Base-by-base conservation (phyloP, 1,140 invertebrate genomes). In the Goniozus legneri region DNA sequence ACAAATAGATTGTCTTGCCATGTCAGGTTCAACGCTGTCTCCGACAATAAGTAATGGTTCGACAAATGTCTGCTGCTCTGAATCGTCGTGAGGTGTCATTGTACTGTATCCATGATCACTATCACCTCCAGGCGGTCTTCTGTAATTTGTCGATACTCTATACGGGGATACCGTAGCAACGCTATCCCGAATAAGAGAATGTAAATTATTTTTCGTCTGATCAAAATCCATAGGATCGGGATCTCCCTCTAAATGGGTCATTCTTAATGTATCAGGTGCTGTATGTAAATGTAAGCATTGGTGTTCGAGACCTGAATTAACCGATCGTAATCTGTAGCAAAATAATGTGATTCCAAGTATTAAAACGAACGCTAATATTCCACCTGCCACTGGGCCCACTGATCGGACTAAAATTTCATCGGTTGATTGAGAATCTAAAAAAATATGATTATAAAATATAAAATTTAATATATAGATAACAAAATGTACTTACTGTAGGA, bases 21-120 rank as follows among this genome's bases (percentile, higher is more conserved):
- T 27, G 65, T 76, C 57, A 35, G 71, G 50, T 59, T 76, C 53
- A 60, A 62, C 56, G 73, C 76, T 69, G 68, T 70, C 48, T 54
- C 75, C 54, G 59, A 77, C 50, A 8, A 75, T 46, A 4, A 82
- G 58, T 6, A 82, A 47, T 1, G 80, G 80, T 56, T 84, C 80
- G 8, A 85, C 85, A 51, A 89, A 87, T 7, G 85, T 86, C 35
- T 86, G 82, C 52, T 88, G 85, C 61, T 92, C 90, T 2, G 83
- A 84, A 64, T 95, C 92, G 54, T 92, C 90, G 56, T 93, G 88
- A 1, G 89, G 91, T 0, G 91, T 95, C 92, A 95, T 95, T 0
- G 92, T 95, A 13, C 91, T 94, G 67, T 96, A 96, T 2, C 93
- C 93, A 67, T 95, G 91, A 75, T 96, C 93, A 21, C 90, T 93